Evolutionary conservation across 2,797 vertebrate genomes (phyloP).

Genomic region (Buphagus erythrorhynchus): DNA sequence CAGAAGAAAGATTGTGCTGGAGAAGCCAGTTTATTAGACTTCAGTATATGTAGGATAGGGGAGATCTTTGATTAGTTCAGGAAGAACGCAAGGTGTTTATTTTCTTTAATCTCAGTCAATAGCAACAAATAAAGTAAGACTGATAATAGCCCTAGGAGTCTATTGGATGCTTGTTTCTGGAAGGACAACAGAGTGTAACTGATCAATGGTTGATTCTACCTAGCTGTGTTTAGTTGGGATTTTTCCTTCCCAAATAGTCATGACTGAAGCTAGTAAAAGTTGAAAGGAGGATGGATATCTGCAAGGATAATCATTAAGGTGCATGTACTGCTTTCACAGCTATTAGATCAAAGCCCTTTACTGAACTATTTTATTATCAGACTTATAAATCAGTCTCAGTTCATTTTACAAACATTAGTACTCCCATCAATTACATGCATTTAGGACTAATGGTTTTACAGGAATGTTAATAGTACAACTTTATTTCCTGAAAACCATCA

Average conservation of each 20-base stretch:
- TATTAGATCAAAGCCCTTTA: constrained; percentile 70
- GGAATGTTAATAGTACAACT: constrained; percentile 73
- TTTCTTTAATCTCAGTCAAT: background rate
- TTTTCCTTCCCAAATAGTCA: background rate
- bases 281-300: constrained; percentile 65
- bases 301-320: constrained; percentile 63
- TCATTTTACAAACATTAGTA: constrained; percentile 70
- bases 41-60: background rate
- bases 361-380: constrained; percentile 73
- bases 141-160: background rate
- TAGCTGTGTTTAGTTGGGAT: background rate
- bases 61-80: background rate
- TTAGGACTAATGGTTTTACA: constrained; percentile 72
- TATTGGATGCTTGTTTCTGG: background rate
- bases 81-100: background rate
- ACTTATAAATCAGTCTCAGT: constrained; percentile 71
- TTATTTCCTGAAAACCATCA: constrained; percentile 64
- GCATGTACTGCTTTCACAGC: constrained; percentile 62
- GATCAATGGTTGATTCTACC: background rate
- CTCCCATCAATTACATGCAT: constrained; percentile 64
- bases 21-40: background rate
- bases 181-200: background rate
- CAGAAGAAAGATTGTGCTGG: background rate
- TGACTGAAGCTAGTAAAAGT: constrained; percentile 59
- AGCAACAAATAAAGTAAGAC: background rate